Evolutionary conservation across 2,113 vertebrate genomes (phyloP).

Genomic region (Sebastes fasciatus): DNA sequence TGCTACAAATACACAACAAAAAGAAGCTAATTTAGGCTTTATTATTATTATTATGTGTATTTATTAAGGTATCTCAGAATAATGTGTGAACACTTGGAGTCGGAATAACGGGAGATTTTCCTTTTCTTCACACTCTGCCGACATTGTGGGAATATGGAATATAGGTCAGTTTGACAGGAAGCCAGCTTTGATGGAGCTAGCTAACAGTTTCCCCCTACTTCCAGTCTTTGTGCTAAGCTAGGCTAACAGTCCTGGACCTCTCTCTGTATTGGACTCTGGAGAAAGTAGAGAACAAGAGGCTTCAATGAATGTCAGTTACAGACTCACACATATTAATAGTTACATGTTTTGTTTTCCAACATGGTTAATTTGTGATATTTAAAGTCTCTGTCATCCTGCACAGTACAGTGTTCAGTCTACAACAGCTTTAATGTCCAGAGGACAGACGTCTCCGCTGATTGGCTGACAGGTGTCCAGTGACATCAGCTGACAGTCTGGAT

Average conservation of each 20-base stretch:
- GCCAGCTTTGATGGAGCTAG: not conserved
- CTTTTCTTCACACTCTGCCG: not conserved
- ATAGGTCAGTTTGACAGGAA: not conserved
- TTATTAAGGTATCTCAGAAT: not conserved
- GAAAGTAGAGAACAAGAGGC: not conserved
- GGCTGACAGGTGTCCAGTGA: conserved; percentile 8
- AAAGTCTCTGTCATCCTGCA: conserved; percentile 1
- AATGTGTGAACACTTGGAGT: not conserved
- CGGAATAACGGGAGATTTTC: not conserved
- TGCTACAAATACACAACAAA: not conserved
- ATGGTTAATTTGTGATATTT: not conserved
- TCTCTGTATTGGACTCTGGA: not conserved
- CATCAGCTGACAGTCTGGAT: conserved; percentile 1
- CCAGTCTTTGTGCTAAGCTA: not conserved
- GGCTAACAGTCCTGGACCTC: not conserved
- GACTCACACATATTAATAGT: conserved; percentile 17
- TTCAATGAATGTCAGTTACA: not conserved
- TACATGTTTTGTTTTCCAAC: not conserved
- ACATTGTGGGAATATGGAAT: not conserved
- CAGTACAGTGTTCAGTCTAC: not conserved
- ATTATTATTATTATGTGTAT: not conserved
- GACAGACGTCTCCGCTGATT: conserved; percentile 8
- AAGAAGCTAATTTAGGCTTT: not conserved
- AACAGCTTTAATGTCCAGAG: not conserved
- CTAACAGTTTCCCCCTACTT: not conserved